Conservation (phyloP, 2,113 vertebrate genomes). For the Lepus europaeus region DNA sequence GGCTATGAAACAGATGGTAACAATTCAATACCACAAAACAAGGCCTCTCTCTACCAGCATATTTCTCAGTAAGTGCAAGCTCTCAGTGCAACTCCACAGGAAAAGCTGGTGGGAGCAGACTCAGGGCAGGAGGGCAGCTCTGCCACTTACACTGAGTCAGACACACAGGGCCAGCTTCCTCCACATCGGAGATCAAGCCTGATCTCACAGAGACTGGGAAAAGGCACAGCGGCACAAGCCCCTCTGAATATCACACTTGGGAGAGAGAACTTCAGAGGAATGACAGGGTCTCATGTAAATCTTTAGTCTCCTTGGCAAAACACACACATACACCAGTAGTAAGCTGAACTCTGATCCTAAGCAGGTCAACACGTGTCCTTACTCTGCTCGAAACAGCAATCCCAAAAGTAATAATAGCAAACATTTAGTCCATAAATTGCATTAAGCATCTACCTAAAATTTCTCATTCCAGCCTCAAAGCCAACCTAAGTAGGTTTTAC, state of each 20-base stretch:
- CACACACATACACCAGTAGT: slow-evolving; percentile 3
- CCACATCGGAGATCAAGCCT: background rate
- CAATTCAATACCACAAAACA: slow-evolving; percentile 58
- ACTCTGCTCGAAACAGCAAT: slow-evolving; percentile 1
- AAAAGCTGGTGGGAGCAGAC: background rate
- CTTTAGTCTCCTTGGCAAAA: slow-evolving; percentile 48
- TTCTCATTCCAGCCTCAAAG: background rate
- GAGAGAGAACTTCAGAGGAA: background rate
- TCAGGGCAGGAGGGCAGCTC: too few species aligned
- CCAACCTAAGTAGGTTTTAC: background rate
- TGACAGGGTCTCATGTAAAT: slow-evolving; percentile 1
- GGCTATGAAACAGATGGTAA: slow-evolving; percentile 61
- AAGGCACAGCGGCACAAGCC: background rate
- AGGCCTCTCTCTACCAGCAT: background rate
- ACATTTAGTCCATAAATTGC: background rate
- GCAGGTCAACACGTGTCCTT: background rate
- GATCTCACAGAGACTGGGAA: background rate
- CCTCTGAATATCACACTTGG: background rate
- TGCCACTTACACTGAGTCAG: background rate
- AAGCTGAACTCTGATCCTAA: slow-evolving; percentile 19
- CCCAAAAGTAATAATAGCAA: slow-evolving; percentile 8
- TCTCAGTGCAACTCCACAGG: background rate
- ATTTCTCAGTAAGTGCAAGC: background rate
- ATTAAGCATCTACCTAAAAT: background rate
- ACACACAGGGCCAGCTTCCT: background rate